These are phyloP conservation scores for Drosophila prostipennis DNA, from an alignment of 2,888 invertebrate species.

Conservation along the genomic window DNA sequence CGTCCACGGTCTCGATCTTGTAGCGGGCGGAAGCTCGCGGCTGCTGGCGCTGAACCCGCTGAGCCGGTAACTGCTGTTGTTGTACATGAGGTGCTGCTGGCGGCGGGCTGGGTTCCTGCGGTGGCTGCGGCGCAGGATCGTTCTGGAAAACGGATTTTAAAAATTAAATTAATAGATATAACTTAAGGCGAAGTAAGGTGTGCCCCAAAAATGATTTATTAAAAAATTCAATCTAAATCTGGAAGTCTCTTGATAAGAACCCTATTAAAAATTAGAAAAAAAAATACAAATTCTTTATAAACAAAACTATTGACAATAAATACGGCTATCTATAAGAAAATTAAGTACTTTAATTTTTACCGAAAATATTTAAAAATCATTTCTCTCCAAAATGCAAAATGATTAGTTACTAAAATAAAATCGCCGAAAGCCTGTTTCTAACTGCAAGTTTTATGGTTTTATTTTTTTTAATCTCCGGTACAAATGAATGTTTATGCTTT, in stretches of 20 bases:
- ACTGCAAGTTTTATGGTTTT: background rate
- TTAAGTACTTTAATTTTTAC: no score
- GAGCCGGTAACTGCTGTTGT: slow-evolving; percentile 83
- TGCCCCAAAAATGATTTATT: no score
- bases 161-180: background rate
- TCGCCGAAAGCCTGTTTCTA: background rate
- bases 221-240: no score
- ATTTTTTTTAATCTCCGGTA: background rate
- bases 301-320: no score
- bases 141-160: slow-evolving; percentile 83
- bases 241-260: no score
- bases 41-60: slow-evolving; percentile 82
- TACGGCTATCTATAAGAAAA: no score
- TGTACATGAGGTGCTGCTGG: slow-evolving; percentile 81
- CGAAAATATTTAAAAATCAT: no score
- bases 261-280: no score
- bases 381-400: no score
- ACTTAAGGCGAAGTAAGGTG: no score
- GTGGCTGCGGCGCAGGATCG: slow-evolving; percentile 88
- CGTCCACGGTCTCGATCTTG: slow-evolving; percentile 87
- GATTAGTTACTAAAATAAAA: no score
- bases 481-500: slow-evolving; percentile 20
- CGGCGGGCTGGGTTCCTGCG: slow-evolving; percentile 88
- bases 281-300: no score
- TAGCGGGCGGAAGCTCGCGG: slow-evolving; percentile 83